phyloP scores from a whole-genome alignment of 2,113 vertebrate species.

The Herpetotheres cachinnans region DNA sequence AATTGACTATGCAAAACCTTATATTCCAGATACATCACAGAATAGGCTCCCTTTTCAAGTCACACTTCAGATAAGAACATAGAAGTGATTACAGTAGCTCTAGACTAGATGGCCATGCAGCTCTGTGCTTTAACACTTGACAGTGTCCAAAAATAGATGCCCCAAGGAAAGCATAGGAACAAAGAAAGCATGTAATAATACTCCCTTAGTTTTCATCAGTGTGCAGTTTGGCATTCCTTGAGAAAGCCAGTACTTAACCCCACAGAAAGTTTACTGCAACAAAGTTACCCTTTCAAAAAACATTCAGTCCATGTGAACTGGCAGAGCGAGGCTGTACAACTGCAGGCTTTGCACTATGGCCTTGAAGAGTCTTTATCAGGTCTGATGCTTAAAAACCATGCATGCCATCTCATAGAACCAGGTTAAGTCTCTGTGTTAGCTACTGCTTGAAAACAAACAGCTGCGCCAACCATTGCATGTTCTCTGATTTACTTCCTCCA shows the following conservation, averaged over 20 bases:
- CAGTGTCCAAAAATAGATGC: not conserved
- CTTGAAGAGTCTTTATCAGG: not conserved
- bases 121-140: not conserved
- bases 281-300: not conserved
- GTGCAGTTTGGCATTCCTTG: not conserved
- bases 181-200: not conserved
- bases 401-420: not conserved
- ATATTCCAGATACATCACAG: not conserved
- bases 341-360: not conserved
- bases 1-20: not conserved
- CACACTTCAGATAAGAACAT: not conserved
- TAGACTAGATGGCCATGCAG: not conserved
- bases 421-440: not conserved
- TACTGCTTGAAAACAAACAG: not conserved
- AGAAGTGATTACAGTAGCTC: not conserved
- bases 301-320: not conserved
- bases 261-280: not conserved
- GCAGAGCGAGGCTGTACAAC: not conserved
- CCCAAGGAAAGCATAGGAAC: not conserved
- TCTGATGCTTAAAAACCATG: not conserved
- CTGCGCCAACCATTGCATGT: not conserved
- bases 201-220: not conserved
- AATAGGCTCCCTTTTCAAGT: not conserved
- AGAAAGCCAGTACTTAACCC: not conserved
- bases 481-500: not conserved